A percentile compares a stretch with the other conserved stretches of the same genome.
Evolutionary conservation across 2,888 invertebrate genomes (phyloP).

Genomic region (Arrhopalites spinosus): DNA sequence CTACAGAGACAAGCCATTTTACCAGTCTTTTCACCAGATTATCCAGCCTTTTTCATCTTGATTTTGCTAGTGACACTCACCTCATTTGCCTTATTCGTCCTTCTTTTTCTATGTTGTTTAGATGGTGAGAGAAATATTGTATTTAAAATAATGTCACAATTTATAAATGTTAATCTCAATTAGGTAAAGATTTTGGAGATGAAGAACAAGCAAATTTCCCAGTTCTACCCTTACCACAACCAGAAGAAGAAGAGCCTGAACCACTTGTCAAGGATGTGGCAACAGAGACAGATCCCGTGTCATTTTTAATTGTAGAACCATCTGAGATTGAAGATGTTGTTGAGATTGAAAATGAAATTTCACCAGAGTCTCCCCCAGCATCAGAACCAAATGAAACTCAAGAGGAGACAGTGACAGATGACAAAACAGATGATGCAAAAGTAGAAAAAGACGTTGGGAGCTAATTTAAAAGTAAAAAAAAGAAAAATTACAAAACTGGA

Average conservation of each 20-base stretch:
- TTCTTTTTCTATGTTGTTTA: conserved; percentile 28
- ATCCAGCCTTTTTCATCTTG: conserved; percentile 28
- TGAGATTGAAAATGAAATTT: neutral
- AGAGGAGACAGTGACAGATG: no score
- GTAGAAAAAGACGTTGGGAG: no score
- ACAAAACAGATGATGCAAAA: no score
- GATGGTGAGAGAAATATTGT: conserved; percentile 12
- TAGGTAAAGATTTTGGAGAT: conserved; percentile 11
- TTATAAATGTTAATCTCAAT: neutral
- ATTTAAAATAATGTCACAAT: neutral
- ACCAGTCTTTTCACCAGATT: conserved; percentile 18
- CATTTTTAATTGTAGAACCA: neutral
- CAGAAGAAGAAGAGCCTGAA: conserved; percentile 16
- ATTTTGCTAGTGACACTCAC: conserved; percentile 26
- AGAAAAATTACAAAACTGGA: no score
- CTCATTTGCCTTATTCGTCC: conserved; percentile 24
- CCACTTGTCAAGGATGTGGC: conserved; percentile 23
- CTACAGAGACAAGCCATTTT: conserved; percentile 13
- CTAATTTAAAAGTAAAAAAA: no score
- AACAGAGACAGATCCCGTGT: conserved; percentile 8
- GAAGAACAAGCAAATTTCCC: neutral
- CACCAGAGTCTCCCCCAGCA: neutral
- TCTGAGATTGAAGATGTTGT: neutral
- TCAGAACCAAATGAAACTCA: no score
- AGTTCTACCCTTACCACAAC: neutral